These are phyloP conservation scores for Enteromius trimaculatus DNA, from an alignment of 2,797 vertebrate genomes.

Conservation along the genomic window DNA sequence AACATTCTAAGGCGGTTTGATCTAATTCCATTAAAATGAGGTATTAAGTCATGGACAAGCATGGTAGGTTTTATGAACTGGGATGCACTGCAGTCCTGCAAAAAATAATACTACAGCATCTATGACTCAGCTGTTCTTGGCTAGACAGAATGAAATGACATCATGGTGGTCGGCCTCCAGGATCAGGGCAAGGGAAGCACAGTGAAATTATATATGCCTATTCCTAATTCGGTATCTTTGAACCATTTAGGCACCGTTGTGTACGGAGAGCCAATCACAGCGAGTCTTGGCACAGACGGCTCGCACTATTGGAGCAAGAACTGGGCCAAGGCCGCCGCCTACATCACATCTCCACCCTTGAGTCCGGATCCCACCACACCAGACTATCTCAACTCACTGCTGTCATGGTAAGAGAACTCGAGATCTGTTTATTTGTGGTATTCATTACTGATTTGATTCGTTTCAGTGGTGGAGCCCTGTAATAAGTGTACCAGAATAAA, in stretches of 20 bases:
- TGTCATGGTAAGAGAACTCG: slow-evolving; percentile 84
- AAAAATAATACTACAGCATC: slow-evolving; percentile 8
- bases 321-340: slow-evolving; percentile 97
- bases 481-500: neutral
- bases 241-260: slow-evolving; percentile 88
- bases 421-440: neutral
- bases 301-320: slow-evolving; percentile 99
- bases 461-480: neutral
- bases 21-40: slow-evolving; percentile 7
- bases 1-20: slow-evolving; percentile 10
- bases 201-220: slow-evolving; percentile 23
- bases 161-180: slow-evolving; percentile 35
- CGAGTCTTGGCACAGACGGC: slow-evolving; percentile 94
- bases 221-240: slow-evolving; percentile 31
- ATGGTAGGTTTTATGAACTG: slow-evolving; percentile 18
- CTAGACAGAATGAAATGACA: slow-evolving; percentile 10
- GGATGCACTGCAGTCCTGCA: slow-evolving; percentile 18
- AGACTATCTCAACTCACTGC: slow-evolving; percentile 96
- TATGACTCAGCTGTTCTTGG: slow-evolving; percentile 50
- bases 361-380: slow-evolving; percentile 96
- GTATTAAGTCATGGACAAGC: slow-evolving; percentile 4
- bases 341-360: slow-evolving; percentile 94
- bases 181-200: slow-evolving; percentile 26
- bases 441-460: neutral
- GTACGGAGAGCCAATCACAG: slow-evolving; percentile 95